phyloP scores from a whole-genome alignment of 1,140 invertebrate species.

The Homalodisca vitripennis region DNA sequence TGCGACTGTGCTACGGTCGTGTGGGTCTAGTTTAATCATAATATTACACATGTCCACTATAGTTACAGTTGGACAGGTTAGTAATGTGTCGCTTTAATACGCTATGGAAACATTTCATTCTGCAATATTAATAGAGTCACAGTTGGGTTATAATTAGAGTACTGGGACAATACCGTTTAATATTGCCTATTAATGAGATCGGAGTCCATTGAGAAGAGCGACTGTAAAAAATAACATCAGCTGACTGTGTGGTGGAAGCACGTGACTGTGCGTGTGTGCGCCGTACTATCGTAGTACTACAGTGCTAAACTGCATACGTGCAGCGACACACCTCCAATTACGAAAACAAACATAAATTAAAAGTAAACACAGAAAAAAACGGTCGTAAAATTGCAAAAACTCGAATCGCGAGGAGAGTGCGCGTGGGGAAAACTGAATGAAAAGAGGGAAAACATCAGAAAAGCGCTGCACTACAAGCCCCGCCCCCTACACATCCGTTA shows the following conservation, averaged over 20 bases:
- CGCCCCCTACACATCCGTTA: conserved; percentile 12
- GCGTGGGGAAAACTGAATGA: conserved; percentile 1
- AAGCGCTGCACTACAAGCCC: not conserved
- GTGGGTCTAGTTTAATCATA: too few relatives aligned
- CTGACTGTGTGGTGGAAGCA: not conserved
- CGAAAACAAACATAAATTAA: too few relatives aligned
- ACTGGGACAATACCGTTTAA: conserved; percentile 4
- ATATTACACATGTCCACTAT: too few relatives aligned
- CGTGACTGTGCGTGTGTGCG: not conserved
- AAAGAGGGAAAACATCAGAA: not conserved
- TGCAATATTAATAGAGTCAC: not conserved
- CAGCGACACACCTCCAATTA: too few relatives aligned
- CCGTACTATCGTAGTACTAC: not conserved
- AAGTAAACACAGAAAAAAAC: conserved; percentile 1
- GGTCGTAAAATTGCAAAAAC: not conserved
- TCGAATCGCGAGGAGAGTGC: not conserved
- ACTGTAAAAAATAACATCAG: not conserved
- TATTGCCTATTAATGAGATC: conserved; percentile 2
- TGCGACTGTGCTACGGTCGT: too few relatives aligned
- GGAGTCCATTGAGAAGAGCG: not conserved
- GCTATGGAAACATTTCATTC: not conserved
- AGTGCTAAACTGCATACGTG: conserved; percentile 6
- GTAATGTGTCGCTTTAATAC: not conserved
- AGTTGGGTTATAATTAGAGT: conserved; percentile 5
- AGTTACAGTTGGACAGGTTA: not conserved